These are phyloP conservation scores for Saxidomus purpurata DNA, from an alignment of 1,140 invertebrate genomes.

Conservation along the genomic window DNA sequence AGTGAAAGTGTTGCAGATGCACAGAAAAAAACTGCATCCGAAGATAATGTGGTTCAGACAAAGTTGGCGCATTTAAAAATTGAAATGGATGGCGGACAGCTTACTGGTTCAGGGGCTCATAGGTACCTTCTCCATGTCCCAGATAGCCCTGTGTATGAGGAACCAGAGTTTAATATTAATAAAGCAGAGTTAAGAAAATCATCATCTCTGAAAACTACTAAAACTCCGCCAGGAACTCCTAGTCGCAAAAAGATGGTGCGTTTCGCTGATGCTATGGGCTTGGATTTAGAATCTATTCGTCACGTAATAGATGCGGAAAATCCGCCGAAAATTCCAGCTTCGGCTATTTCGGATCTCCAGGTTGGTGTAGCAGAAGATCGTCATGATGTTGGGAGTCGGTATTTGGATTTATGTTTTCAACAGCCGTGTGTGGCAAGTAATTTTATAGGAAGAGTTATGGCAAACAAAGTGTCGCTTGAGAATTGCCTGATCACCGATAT, in stretches of 20 bases:
- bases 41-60: neutral
- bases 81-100: conserved; percentile 26
- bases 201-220: conserved; percentile 94
- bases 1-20: conserved; percentile 6
- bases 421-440: conserved; percentile 92
- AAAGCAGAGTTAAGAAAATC: conserved; percentile 80
- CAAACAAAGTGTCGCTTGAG: conserved; percentile 93
- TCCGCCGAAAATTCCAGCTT: conserved; percentile 85
- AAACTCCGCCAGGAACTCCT: conserved; percentile 93
- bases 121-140: conserved; percentile 67
- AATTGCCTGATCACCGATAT: conserved; percentile 89
- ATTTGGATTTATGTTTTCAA: conserved; percentile 92
- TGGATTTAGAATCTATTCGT: conserved; percentile 96
- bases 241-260: conserved; percentile 96
- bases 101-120: conserved; percentile 3
- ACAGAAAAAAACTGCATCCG: neutral
- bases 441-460: conserved; percentile 93
- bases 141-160: conserved; percentile 79
- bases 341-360: conserved; percentile 83
- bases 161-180: conserved; percentile 83
- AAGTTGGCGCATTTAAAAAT: conserved; percentile 43
- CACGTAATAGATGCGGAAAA: conserved; percentile 84
- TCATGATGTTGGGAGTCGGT: conserved; percentile 75
- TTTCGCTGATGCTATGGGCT: conserved; percentile 97
- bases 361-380: conserved; percentile 75